Evolutionary conservation across 1,140 invertebrate species (phyloP), one percentile per base, ranked within the genome.

Genomic region (Paracyclopina nana): DNA sequence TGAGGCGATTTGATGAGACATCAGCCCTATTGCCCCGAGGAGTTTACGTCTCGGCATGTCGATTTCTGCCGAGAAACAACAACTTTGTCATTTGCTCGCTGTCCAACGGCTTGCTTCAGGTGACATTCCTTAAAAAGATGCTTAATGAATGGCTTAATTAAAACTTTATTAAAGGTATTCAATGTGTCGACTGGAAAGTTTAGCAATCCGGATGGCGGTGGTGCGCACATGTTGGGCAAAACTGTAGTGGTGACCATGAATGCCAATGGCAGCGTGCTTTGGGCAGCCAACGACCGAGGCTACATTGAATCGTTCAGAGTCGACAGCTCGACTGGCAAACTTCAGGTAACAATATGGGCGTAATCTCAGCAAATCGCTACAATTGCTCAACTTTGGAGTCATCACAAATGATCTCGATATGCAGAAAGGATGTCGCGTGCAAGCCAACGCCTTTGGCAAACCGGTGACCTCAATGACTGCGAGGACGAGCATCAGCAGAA

Each of bases 61-160:
- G 34, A 41, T 88, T 88, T 64, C 79, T 83, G 61, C 82, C 83
- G 1, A 70, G 75, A 18, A 90, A 90, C 63, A 86, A 87, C 60
- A 88, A 90, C 67, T 76, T 87, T 68, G 75, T 83, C 60, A 78
- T 38, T n/a, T 50, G 48, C 29, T 12, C 12, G n/a, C 18, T 41
- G 20, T n/a, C 29, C 9, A 9, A 46, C 9, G 44, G 6, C 8
- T 6, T 6, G 40, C 9, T 11, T 31, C 30, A 9, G 9, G 9
- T n/a, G 9, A 9, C 30, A 31, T n/a, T 31, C 9, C 9, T 31
- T 31, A n/a, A 31, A 9, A 31, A 31, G 14, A 31, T n/a, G n/a
- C n/a, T n/a, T n/a, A n/a, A n/a, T n/a, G n/a, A n/a, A n/a, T n/a
- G n/a, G n/a, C n/a, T n/a, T n/a, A n/a, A n/a, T n/a, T n/a, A n/a